These are phyloP conservation scores for Orthonevra nobilis DNA, from an alignment of 2,888 invertebrate genomes.

Conservation along the genomic window DNA sequence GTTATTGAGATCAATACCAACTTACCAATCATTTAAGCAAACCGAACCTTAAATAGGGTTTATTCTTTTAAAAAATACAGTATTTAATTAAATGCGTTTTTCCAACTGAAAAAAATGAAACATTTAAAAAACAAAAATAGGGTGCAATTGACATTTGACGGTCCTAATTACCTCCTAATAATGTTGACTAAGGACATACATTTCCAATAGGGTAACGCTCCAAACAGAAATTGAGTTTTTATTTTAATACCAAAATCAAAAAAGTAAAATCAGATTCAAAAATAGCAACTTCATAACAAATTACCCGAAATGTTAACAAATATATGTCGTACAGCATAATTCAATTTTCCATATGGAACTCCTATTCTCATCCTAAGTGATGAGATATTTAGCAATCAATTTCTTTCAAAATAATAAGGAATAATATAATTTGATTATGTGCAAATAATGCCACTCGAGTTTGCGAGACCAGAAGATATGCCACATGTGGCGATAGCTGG, in stretches of 20 bases:
- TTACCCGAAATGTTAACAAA: background rate
- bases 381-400: slow-evolving; percentile 36
- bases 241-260: slow-evolving; percentile 11
- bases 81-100: too few species aligned
- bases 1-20: too few species aligned
- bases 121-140: too few species aligned
- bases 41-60: too few species aligned
- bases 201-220: too few species aligned
- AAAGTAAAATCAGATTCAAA: slow-evolving; percentile 8
- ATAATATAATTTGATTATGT: background rate
- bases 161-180: too few species aligned
- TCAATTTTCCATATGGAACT: slow-evolving; percentile 4
- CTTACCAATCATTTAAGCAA: too few species aligned
- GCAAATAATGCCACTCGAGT: slow-evolving; percentile 2
- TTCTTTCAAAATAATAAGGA: background rate
- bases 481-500: slow-evolving; percentile 13
- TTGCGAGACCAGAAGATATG: slow-evolving; percentile 15
- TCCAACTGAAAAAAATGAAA: too few species aligned
- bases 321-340: slow-evolving; percentile 9
- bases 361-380: slow-evolving; percentile 17
- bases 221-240: too few species aligned
- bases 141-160: too few species aligned
- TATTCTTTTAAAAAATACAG: too few species aligned
- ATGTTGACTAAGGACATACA: too few species aligned
- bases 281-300: background rate